phyloP scores from a whole-genome alignment of 1,140 invertebrate species.

The Eupristina koningsbergeri region DNA sequence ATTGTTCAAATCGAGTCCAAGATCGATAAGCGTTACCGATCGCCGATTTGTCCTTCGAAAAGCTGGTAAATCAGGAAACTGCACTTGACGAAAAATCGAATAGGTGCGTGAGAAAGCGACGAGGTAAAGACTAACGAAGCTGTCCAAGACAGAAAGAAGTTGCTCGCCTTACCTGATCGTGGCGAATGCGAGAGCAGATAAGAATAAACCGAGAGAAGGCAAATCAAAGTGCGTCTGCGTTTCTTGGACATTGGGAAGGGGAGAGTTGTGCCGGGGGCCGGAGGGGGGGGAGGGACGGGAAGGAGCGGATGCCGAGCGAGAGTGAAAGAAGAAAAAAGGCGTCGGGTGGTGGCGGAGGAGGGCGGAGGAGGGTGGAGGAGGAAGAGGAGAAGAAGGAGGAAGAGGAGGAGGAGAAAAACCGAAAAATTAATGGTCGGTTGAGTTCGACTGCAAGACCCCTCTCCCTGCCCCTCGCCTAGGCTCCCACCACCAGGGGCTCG shows the following conservation, averaged over 20 bases:
- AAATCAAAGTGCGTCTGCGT: too few species aligned
- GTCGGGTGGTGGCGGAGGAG: neutral
- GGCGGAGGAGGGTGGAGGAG: neutral
- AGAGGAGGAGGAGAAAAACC: constrained; percentile 24
- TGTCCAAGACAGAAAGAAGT: too few species aligned
- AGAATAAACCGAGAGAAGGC: constrained; percentile 5
- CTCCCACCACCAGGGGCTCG: too few species aligned
- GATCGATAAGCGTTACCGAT: neutral
- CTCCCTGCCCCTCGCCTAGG: constrained; percentile 33
- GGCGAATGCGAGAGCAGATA: too few species aligned
- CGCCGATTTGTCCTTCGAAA: neutral
- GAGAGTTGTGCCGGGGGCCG: neutral
- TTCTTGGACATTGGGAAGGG: too few species aligned
- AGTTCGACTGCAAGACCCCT: neutral
- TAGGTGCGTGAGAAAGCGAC: neutral
- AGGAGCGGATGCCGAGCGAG: neutral
- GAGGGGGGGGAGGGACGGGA: neutral
- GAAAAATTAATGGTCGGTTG: constrained; percentile 55
- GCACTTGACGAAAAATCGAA: too few species aligned
- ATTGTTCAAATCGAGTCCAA: too few species aligned
- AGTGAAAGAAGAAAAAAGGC: neutral
- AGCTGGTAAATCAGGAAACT: constrained; percentile 1
- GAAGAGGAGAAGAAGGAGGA: neutral
- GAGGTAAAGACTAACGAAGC: neutral
- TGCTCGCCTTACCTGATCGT: neutral